Evolutionary conservation across 1,140 invertebrate species (phyloP).

Genomic region (Heliconius eleuchia): DNA sequence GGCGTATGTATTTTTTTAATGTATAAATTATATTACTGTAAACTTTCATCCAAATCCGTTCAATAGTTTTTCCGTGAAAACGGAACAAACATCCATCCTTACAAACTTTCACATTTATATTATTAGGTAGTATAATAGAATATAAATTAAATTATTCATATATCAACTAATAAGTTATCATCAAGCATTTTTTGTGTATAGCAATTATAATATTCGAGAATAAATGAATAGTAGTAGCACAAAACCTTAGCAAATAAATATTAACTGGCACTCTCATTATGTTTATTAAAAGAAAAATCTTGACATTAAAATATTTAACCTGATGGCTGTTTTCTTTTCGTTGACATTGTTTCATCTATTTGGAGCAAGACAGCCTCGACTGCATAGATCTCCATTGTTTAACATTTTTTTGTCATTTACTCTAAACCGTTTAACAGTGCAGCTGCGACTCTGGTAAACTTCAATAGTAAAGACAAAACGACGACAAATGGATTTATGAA

Average conservation of each 20-base stretch:
- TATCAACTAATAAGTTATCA: not conserved
- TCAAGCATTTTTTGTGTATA: not conserved
- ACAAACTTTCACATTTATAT: too few species aligned
- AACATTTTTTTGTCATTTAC: conserved; percentile 17
- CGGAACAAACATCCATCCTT: too few species aligned
- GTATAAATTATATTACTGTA: too few species aligned
- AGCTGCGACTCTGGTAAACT: conserved; percentile 47
- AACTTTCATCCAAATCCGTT: too few species aligned
- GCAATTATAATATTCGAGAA: not conserved
- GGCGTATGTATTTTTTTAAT: too few species aligned
- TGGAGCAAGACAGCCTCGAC: conserved; percentile 2
- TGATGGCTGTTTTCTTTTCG: conserved; percentile 11
- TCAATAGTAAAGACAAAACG: conserved; percentile 40
- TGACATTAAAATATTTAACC: conserved; percentile 7
- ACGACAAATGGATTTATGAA: conserved; percentile 13
- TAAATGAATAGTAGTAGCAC: not conserved
- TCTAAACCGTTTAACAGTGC: conserved; percentile 38
- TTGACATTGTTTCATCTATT: conserved; percentile 11
- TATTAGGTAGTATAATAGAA: too few species aligned
- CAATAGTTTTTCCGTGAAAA: too few species aligned
- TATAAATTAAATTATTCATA: not conserved
- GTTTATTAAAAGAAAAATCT: conserved; percentile 12
- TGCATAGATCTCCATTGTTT: conserved; percentile 18
- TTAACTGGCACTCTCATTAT: conserved; percentile 4
- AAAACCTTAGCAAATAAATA: not conserved